Evolutionary conservation across 2,113 vertebrate species (phyloP).

Genomic region (Microtus oregoni): DNA sequence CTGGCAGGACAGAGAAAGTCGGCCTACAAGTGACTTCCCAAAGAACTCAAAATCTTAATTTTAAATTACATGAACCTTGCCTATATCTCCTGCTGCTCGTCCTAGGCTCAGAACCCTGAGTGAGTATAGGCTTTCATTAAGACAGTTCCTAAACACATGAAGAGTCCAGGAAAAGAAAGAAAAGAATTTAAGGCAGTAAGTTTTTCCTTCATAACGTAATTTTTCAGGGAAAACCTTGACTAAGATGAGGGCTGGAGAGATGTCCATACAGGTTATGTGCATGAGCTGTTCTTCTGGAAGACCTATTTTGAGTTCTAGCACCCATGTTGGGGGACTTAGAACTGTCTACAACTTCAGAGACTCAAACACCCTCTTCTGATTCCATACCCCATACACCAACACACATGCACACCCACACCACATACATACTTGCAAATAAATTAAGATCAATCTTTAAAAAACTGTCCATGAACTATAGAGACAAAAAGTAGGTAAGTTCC

Average conservation of each 20-base stretch:
- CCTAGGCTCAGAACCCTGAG: not conserved
- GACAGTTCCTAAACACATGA: not conserved
- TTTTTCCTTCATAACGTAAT: conserved; percentile 7
- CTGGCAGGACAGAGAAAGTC: not conserved
- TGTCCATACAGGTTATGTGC: not conserved
- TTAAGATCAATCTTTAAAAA: not conserved
- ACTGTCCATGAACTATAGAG: not conserved
- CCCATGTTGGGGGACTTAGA: not conserved
- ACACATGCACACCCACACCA: not conserved
- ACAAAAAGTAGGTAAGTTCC: not conserved
- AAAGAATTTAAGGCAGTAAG: not conserved
- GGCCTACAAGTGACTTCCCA: not conserved
- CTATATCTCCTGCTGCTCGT: not conserved
- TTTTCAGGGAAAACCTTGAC: not conserved
- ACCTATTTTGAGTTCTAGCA: not conserved
- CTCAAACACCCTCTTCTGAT: not conserved
- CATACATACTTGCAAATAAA: not conserved
- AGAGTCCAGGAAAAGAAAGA: not conserved
- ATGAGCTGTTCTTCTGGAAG: not conserved
- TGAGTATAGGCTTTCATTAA: conserved; percentile 6
- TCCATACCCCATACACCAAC: not conserved
- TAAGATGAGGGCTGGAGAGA: not conserved
- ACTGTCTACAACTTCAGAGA: not conserved
- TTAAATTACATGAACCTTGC: not conserved
- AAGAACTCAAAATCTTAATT: not conserved